phyloP scores from a whole-genome alignment of 2,113 vertebrate genomes.

The Nothocercus nigrocapillus region DNA sequence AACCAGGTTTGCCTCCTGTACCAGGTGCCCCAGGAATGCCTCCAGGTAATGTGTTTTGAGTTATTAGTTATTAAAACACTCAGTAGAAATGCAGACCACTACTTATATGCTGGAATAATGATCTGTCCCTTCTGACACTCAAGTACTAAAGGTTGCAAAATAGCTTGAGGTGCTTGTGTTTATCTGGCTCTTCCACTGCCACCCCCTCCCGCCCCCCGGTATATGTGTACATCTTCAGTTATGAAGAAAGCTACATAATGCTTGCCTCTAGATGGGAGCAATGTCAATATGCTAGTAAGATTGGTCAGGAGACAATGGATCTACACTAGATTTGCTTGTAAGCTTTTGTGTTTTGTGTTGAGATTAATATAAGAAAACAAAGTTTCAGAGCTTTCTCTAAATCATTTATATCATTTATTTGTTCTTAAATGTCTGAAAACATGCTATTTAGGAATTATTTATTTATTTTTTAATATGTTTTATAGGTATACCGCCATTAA shows the following conservation, averaged over 20 bases:
- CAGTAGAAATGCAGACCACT: background rate
- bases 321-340: background rate
- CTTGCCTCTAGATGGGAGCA: background rate
- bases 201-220: background rate
- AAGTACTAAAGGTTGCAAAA: background rate
- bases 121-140: background rate
- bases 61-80: background rate
- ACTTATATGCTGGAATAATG: background rate
- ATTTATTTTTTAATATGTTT: too few species aligned
- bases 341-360: background rate
- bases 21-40: constrained; percentile 90
- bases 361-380: rapidly evolving
- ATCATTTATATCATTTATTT: background rate
- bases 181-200: background rate
- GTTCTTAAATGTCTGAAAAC: too few species aligned
- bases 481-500: constrained; percentile 93
- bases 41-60: constrained; percentile 73
- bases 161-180: background rate
- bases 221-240: rapidly evolving
- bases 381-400: background rate
- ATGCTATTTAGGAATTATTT: too few species aligned
- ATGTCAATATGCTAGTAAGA: background rate
- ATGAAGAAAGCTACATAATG: background rate
- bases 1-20: constrained; percentile 89
- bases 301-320: background rate